Evolutionary conservation across 2,888 invertebrate genomes (phyloP).

Genomic region (Morinoia aosen): DNA sequence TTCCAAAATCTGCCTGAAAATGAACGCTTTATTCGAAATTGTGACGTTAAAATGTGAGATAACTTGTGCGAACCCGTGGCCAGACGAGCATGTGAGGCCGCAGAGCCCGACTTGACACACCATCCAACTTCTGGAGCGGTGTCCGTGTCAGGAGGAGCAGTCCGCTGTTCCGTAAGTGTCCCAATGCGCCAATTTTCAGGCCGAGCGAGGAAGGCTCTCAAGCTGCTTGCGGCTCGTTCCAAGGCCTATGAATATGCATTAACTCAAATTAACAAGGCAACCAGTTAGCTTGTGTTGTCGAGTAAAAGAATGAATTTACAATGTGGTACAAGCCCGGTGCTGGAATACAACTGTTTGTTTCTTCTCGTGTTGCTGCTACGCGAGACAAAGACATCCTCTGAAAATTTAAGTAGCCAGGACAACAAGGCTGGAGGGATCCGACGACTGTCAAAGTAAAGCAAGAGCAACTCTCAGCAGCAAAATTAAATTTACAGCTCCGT

Average conservation of each 20-base stretch:
- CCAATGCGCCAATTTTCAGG: not conserved
- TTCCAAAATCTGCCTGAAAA: too few relatives aligned
- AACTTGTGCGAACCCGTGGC: too few relatives aligned
- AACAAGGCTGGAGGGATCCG: not conserved
- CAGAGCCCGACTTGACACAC: not conserved
- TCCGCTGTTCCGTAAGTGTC: not conserved
- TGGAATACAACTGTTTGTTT: not conserved
- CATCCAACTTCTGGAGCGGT: conserved; percentile 3
- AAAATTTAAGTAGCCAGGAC: not conserved
- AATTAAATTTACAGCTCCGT: not conserved
- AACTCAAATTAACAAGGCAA: conserved; percentile 15
- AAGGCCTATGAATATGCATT: not conserved
- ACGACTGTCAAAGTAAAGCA: not conserved
- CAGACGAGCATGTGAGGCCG: not conserved
- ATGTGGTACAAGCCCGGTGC: not conserved
- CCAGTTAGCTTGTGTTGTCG: not conserved
- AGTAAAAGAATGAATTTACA: conserved; percentile 21
- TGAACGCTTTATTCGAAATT: too few relatives aligned
- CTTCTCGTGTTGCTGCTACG: not conserved
- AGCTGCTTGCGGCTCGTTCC: conserved; percentile 8
- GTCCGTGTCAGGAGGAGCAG: not conserved
- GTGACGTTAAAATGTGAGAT: too few relatives aligned
- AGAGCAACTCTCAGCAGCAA: not conserved
- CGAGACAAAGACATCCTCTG: not conserved
- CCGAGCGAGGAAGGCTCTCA: not conserved